Conservation (phyloP, 2,888 invertebrate genomes). For the Dynastes hyllus region DNA sequence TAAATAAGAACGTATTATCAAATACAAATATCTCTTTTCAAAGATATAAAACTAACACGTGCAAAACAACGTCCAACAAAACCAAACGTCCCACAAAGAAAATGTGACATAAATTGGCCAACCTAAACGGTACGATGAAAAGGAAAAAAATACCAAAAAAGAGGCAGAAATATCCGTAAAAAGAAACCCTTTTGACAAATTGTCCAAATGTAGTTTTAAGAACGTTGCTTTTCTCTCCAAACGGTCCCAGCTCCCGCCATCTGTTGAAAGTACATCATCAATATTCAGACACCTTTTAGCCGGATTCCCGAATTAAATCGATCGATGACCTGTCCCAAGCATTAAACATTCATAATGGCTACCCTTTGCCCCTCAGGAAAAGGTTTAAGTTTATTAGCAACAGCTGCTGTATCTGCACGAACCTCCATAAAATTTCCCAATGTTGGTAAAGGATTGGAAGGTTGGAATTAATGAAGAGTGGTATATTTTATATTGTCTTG, state of each 20-base stretch:
- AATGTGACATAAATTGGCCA: too few relatives aligned
- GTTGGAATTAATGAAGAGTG: background rate
- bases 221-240: background rate
- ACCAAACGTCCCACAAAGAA: too few relatives aligned
- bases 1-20: too few relatives aligned
- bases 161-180: background rate
- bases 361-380: slow-evolving; percentile 52
- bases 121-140: background rate
- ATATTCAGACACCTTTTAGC: slow-evolving; percentile 51
- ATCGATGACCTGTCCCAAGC: slow-evolving; percentile 52
- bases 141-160: background rate
- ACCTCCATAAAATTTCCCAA: slow-evolving; percentile 48
- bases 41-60: too few relatives aligned
- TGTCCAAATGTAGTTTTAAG: slow-evolving; percentile 7
- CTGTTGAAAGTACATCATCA: slow-evolving; percentile 46
- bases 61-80: too few relatives aligned
- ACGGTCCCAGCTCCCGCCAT: background rate
- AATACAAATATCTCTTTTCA: too few relatives aligned
- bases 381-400: slow-evolving; percentile 57
- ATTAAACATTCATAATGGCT: slow-evolving; percentile 59
- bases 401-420: slow-evolving; percentile 54
- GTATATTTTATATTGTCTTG: too few relatives aligned
- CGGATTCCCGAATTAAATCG: slow-evolving; percentile 49
- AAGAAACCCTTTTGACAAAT: background rate
- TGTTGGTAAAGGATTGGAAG: background rate